phyloP scores from a whole-genome alignment of 2,113 vertebrate genomes.

The Pteruthius melanotis region DNA sequence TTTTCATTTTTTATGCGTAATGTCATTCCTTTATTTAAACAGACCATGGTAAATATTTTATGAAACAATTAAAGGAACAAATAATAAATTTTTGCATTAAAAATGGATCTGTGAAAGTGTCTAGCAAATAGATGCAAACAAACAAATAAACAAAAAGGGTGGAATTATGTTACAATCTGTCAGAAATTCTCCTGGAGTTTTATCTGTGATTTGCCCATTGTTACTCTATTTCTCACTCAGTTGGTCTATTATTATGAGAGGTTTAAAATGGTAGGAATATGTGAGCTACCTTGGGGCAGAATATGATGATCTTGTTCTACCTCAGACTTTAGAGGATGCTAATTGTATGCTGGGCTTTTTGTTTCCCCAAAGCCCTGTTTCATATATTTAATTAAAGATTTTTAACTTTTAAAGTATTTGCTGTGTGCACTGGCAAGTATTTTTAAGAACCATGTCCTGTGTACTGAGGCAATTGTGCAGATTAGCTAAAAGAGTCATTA shows the following conservation, averaged over 20 bases:
- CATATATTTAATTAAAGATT: slow-evolving; percentile 42
- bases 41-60: slow-evolving; percentile 57
- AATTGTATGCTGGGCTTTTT: not conserved
- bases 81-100: slow-evolving; percentile 49
- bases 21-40: slow-evolving; percentile 59
- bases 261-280: slow-evolving; percentile 4
- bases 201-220: not conserved
- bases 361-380: not conserved
- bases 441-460: slow-evolving; percentile 20
- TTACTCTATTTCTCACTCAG: not conserved
- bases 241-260: not conserved
- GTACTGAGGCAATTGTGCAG: slow-evolving; percentile 30
- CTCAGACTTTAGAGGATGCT: slow-evolving; percentile 11
- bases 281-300: not conserved
- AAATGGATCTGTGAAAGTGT: slow-evolving; percentile 19
- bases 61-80: slow-evolving; percentile 52
- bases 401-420: slow-evolving; percentile 35
- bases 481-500: slow-evolving; percentile 55
- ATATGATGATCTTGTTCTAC: not conserved
- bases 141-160: slow-evolving; percentile 28
- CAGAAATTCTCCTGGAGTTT: slow-evolving; percentile 45
- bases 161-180: slow-evolving; percentile 44
- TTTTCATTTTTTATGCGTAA: slow-evolving; percentile 65
- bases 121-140: slow-evolving; percentile 31
- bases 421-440: not conserved